Conservation (phyloP, 2,888 invertebrate genomes). For the Tanypteryx hageni region DNA sequence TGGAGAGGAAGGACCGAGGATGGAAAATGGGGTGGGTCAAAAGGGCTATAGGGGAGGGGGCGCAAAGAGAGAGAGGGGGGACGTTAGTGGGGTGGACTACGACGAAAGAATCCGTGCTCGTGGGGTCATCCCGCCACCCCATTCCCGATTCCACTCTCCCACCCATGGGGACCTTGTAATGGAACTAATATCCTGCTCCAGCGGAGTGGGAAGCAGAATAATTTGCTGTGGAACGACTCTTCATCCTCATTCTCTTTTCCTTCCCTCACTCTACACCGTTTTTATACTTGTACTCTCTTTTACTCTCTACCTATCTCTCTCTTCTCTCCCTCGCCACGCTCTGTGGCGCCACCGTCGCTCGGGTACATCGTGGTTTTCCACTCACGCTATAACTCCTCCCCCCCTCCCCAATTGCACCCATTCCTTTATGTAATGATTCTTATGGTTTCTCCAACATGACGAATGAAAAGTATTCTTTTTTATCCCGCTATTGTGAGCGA, state of each 20-base stretch:
- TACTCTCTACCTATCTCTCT: no score
- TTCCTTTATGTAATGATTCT: background rate
- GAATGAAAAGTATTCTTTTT: no score
- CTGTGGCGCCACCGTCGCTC: background rate
- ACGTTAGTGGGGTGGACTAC: background rate
- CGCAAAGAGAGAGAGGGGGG: background rate
- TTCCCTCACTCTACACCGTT: background rate
- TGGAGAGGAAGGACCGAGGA: background rate
- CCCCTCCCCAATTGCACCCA: background rate
- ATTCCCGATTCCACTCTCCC: background rate
- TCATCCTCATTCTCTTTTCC: background rate
- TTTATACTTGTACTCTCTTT: conserved; percentile 31
- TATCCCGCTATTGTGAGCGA: no score
- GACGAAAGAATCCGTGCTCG: background rate
- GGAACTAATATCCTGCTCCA: conserved; percentile 56
- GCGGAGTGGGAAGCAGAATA: conserved; percentile 55
- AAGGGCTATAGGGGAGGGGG: background rate
- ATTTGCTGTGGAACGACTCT: conserved; percentile 42
- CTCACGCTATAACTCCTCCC: background rate
- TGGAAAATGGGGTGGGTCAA: background rate
- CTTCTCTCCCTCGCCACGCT: background rate
- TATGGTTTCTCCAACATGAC: conserved; percentile 12
- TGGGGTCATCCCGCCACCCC: background rate
- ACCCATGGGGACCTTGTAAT: conserved; percentile 35
- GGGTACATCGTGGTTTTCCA: background rate